These are phyloP conservation scores for Stercorarius parasiticus DNA, from an alignment of 2,113 vertebrate genomes.

Conservation along the genomic window DNA sequence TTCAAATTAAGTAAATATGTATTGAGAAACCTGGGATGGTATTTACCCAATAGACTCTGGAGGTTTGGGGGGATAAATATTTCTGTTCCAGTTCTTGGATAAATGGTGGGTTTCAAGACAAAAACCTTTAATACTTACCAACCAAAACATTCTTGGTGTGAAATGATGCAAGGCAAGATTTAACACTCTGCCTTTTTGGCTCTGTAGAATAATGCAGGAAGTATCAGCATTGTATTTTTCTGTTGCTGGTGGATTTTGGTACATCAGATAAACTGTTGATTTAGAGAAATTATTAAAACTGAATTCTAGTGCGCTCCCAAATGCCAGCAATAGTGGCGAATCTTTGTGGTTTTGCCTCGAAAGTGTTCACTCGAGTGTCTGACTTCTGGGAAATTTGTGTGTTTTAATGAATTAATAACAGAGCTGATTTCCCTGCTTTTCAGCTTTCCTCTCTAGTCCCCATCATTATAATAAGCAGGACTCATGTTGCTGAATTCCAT, in stretches of 20 bases:
- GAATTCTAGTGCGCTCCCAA: neutral
- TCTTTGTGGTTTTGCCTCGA: neutral
- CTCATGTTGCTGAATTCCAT: slow-evolving; percentile 28
- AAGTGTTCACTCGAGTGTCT: neutral
- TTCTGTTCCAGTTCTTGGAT: neutral
- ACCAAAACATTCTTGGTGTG: neutral
- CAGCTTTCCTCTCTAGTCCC: neutral
- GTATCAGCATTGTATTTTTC: neutral
- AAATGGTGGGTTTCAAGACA: neutral
- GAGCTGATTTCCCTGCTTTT: neutral
- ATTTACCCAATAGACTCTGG: neutral
- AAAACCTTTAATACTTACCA: neutral
- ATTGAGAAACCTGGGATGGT: neutral
- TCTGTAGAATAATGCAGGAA: neutral
- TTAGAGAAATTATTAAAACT: neutral
- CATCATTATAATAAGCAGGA: neutral
- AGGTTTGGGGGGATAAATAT: neutral
- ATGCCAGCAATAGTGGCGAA: neutral
- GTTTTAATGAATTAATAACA: slow-evolving; percentile 11
- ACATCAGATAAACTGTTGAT: neutral
- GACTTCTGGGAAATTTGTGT: neutral
- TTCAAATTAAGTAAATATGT: neutral
- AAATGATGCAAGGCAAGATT: neutral
- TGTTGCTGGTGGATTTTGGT: neutral
- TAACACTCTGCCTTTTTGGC: neutral